Evolutionary conservation across 1,140 invertebrate genomes (phyloP).

Genomic region (Drosophila nikananu): DNA sequence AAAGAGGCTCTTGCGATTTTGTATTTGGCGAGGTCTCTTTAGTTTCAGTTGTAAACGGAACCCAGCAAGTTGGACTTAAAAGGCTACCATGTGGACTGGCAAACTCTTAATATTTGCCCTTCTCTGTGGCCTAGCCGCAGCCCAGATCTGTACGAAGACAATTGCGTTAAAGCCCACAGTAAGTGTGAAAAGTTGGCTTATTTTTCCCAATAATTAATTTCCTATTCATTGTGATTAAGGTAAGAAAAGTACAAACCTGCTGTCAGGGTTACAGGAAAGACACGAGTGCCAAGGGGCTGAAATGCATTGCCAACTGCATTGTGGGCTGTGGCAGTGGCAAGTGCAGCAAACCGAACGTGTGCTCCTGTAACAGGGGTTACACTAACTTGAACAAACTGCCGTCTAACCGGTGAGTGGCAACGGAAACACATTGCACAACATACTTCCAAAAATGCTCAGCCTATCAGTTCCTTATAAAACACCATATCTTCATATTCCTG

Average conservation of each 20-base stretch:
- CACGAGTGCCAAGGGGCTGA: not conserved
- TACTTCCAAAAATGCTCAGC: not conserved
- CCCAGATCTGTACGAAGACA: slow-evolving; percentile 4
- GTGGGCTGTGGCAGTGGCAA: slow-evolving; percentile 23
- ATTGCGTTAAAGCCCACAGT: not conserved
- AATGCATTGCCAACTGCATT: slow-evolving; percentile 20
- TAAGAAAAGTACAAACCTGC: not conserved
- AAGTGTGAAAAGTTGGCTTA: not conserved
- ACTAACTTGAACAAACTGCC: slow-evolving; percentile 26
- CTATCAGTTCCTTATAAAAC: not conserved
- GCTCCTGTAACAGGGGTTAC: slow-evolving; percentile 37
- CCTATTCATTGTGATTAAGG: not conserved
- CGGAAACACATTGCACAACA: not conserved
- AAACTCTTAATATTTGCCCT: slow-evolving; percentile 35
- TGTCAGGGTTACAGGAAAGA: slow-evolving; percentile 21
- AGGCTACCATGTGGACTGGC: slow-evolving; percentile 34
- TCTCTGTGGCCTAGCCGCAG: slow-evolving; percentile 9
- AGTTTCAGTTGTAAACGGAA: slow-evolving; percentile 38
- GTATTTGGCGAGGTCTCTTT: slow-evolving; percentile 30
- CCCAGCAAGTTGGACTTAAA: slow-evolving; percentile 11
- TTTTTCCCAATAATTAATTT: not conserved
- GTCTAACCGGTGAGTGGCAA: slow-evolving; percentile 31
- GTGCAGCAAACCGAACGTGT: slow-evolving; percentile 35
- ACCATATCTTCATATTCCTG: not conserved
- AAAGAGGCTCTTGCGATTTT: slow-evolving; percentile 11